A percentile compares a stretch with the other conserved stretches of the same genome.
phyloP scores from a whole-genome alignment of 2,888 invertebrate species.

The Gerris lacustris region DNA sequence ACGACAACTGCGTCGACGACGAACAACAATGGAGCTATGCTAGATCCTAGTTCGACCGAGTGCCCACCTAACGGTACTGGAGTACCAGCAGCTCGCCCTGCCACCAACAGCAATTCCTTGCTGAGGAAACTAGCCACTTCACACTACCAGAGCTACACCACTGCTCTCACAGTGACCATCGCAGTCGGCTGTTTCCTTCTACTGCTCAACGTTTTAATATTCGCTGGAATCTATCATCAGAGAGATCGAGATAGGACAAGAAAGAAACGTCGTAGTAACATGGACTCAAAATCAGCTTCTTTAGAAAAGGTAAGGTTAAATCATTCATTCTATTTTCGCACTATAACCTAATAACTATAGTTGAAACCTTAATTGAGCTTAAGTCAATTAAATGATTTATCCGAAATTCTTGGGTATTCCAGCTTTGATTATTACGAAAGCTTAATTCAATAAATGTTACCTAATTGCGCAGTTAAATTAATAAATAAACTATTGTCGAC shows the following conservation, averaged over 20 bases:
- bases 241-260: conserved; percentile 49
- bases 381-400: no score
- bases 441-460: no score
- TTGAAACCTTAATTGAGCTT: no score
- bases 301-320: background rate
- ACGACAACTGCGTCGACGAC: conserved; percentile 37
- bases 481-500: no score
- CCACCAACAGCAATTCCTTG: conserved; percentile 49
- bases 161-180: conserved; percentile 75
- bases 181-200: conserved; percentile 73
- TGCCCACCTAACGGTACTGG: conserved; percentile 51
- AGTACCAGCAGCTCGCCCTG: conserved; percentile 27
- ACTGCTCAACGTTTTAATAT: conserved; percentile 69
- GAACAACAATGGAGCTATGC: conserved; percentile 24
- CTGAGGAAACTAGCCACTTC: conserved; percentile 64
- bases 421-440: no score
- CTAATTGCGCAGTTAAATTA: no score
- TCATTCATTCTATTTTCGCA: no score
- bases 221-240: conserved; percentile 79
- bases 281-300: background rate
- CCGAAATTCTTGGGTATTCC: no score
- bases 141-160: conserved; percentile 78
- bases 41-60: conserved; percentile 48
- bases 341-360: no score
- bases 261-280: conserved; percentile 11